A percentile compares a stretch with the other conserved stretches of the same genome.
Conservation (phyloP, 2,113 vertebrate genomes). For the Apistogramma diplotaenia region DNA sequence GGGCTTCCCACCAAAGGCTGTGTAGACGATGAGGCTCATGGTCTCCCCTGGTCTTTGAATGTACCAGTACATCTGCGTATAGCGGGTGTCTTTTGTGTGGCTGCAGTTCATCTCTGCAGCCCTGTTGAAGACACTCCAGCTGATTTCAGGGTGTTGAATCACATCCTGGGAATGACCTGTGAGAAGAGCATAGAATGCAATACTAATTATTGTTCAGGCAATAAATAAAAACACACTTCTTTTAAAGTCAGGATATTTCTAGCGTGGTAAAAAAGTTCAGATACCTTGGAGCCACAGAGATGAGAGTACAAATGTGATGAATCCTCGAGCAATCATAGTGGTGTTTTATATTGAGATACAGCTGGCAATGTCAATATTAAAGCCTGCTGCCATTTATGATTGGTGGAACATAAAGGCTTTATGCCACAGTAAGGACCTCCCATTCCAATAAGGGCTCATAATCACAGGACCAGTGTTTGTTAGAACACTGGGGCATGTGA, state of each 20-base stretch:
- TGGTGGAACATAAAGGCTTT: neutral
- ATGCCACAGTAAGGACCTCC: conserved; percentile 8
- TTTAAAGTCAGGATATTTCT: too few species aligned
- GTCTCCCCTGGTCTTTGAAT: conserved; percentile 31
- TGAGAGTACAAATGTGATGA: neutral
- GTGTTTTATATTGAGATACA: neutral
- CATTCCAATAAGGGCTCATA: neutral
- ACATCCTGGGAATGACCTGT: conserved; percentile 33
- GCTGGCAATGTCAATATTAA: neutral
- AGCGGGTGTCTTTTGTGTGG: conserved; percentile 7
- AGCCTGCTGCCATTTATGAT: neutral
- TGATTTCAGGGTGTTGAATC: conserved; percentile 7
- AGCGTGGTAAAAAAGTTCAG: neutral
- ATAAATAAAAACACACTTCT: too few species aligned
- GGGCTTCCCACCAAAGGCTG: neutral
- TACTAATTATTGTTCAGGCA: neutral
- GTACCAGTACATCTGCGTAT: conserved; percentile 52
- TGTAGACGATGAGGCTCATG: conserved; percentile 34
- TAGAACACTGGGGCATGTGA: neutral
- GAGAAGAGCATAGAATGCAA: neutral
- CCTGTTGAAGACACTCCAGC: too few species aligned
- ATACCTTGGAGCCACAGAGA: conserved; percentile 35
- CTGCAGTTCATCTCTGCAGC: too few species aligned
- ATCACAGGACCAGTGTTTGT: neutral
- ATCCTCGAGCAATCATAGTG: neutral